These are phyloP conservation scores for Linyphia triangularis DNA, from an alignment of 2,888 invertebrate species.

Conservation along the genomic window DNA sequence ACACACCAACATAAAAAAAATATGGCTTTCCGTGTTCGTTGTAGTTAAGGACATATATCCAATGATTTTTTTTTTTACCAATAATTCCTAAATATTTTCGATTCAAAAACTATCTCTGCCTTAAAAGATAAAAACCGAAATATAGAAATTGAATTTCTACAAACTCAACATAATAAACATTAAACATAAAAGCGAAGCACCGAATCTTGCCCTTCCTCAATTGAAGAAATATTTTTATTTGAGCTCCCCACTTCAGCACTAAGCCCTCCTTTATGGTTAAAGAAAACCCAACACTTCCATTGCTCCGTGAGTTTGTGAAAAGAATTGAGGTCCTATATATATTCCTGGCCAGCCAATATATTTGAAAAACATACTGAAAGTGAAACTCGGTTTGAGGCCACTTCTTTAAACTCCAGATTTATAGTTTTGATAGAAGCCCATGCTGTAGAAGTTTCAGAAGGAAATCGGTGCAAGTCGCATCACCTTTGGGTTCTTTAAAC, in stretches of 20 bases:
- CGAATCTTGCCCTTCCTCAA: no score
- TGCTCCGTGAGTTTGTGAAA: not conserved
- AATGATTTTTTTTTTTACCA: not conserved
- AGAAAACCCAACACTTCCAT: not conserved
- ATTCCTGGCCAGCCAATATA: constrained; percentile 21
- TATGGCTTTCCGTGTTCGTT: no score
- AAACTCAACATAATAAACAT: not conserved
- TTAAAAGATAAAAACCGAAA: no score
- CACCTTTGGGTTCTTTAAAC: not conserved
- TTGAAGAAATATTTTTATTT: not conserved
- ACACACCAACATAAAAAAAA: no score
- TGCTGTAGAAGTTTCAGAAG: not conserved
- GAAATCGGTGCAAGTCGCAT: not conserved
- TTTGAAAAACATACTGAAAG: constrained; percentile 43
- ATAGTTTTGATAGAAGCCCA: constrained; percentile 56
- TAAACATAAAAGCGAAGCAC: not conserved
- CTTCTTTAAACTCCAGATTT: constrained; percentile 40
- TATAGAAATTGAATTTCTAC: not conserved
- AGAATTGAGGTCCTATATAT: constrained; percentile 6
- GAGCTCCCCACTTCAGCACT: not conserved
- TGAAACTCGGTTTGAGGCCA: constrained; percentile 19
- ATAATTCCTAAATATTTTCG: not conserved
- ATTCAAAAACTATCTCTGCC: not conserved
- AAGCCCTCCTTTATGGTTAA: not conserved
- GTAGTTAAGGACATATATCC: no score